phyloP scores from a whole-genome alignment of 2,797 vertebrate genomes.

The Cynodonichthys magdalenae region DNA sequence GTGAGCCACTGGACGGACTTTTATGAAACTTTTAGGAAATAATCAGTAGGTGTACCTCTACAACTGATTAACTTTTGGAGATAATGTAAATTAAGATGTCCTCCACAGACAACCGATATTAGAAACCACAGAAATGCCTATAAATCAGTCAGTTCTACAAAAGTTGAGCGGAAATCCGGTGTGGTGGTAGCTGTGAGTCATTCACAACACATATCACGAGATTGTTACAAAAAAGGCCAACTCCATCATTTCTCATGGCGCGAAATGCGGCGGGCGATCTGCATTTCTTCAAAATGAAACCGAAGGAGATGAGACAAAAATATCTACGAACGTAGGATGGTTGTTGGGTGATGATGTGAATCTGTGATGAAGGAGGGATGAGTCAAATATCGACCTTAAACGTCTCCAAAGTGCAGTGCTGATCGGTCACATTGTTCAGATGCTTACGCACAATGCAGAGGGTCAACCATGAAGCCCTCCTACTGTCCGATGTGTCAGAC shows the following conservation, averaged over 20 bases:
- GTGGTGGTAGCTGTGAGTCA: too few relatives aligned
- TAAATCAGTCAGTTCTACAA: too few relatives aligned
- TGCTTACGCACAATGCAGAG: slow-evolving; percentile 4
- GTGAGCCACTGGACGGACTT: too few relatives aligned
- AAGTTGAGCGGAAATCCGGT: too few relatives aligned
- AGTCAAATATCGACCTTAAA: slow-evolving; percentile 34
- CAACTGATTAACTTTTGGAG: too few relatives aligned
- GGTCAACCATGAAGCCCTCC: neutral
- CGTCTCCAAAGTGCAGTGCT: slow-evolving; percentile 2
- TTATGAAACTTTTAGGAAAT: too few relatives aligned
- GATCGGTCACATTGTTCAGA: slow-evolving; percentile 8
- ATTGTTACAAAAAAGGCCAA: neutral
- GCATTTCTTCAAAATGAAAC: neutral
- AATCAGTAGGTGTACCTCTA: too few relatives aligned
- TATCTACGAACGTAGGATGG: slow-evolving; percentile 7
- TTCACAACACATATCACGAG: neutral
- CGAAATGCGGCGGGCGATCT: too few relatives aligned
- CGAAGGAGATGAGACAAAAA: neutral
- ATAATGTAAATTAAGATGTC: too few relatives aligned
- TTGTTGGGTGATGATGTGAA: slow-evolving; percentile 14
- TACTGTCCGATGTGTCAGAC: neutral
- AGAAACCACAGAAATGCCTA: too few relatives aligned
- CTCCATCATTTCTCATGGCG: too few relatives aligned
- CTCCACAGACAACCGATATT: too few relatives aligned
- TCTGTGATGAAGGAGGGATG: slow-evolving; percentile 51